Evolutionary conservation across 2,888 invertebrate species (phyloP).

Genomic region (Eilema griseolum): DNA sequence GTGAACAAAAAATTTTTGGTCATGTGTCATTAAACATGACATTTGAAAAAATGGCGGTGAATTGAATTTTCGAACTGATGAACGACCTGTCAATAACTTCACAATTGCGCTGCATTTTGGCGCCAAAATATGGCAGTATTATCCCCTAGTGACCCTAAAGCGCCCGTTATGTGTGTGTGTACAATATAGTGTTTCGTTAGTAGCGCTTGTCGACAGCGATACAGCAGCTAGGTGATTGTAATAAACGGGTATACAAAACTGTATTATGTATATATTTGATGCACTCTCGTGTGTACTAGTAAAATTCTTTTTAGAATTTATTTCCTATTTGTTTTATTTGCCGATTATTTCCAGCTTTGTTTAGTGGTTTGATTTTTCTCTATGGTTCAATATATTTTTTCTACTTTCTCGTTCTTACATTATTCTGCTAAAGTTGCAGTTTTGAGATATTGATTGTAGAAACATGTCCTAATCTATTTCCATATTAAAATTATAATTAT

Average conservation of each 20-base stretch:
- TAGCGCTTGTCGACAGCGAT: slow-evolving; percentile 31
- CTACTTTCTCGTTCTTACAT: neutral
- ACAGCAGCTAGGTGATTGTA: slow-evolving; percentile 48
- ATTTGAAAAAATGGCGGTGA: no score
- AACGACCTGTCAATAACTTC: no score
- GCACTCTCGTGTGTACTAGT: slow-evolving; percentile 63
- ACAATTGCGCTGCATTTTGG: no score
- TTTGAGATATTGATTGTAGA: neutral
- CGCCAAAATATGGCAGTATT: no score
- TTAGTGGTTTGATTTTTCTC: slow-evolving; percentile 5
- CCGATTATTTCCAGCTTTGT: slow-evolving; percentile 19
- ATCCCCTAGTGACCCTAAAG: no score
- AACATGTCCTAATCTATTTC: neutral
- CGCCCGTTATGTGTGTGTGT: slow-evolving; percentile 3
- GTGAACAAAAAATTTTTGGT: no score
- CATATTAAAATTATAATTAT: neutral
- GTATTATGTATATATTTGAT: slow-evolving; percentile 70
- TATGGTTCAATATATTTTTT: neutral
- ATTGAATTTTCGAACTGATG: no score
- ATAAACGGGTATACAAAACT: slow-evolving; percentile 59
- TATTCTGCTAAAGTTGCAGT: neutral
- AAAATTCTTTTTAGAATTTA: slow-evolving; percentile 69
- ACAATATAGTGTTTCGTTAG: neutral
- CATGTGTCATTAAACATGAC: no score
- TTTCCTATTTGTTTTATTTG: slow-evolving; percentile 67